Evolutionary conservation across 2,888 invertebrate genomes (phyloP), one percentile per base, ranked within the genome.

Genomic region (Nomada goodeniana): DNA sequence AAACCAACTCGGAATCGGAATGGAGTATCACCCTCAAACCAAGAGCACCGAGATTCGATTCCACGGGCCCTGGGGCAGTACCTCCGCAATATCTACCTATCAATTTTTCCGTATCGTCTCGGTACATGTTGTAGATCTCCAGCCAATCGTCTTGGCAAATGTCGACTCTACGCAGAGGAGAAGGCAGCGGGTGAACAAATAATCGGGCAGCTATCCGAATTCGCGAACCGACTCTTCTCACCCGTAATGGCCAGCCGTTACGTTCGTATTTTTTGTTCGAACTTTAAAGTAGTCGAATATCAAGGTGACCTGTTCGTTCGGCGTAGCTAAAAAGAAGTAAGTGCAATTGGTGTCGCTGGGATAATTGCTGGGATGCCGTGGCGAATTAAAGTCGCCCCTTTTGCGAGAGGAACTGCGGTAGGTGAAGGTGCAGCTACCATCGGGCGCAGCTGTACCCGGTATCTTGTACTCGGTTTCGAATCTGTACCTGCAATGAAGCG

Each of bases 331-430:
- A 94, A 99, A 98, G 91, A 97, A 95, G 95, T 98, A 99, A 82
- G 98, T 97, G 95, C 99, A 99, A 95, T 98, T 98, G 87, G 97
- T 98, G 94, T 97, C 97, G 92, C 98, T 98, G 86, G 99, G 99
- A 95, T 99, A 99, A 95, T 98, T 98, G 92, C 98, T 98, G 92
- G 99, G 99, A 95, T 98, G 98, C 82, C 98, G 96, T 29, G 99
- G 99, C 72, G 98, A 98, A 94, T 99, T 99, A 94, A 99, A 97
- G 92, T 98, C 98, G 69, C 98, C 98, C 80, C 96, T 96, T 94
- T 98, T 98, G 92, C 96, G 96, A 59, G 98, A 97, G 88, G 96
- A 96, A 93, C 98, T 98, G 89, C 96, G 96, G 94, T 99, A 99
- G 15, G 98, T 97, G 94, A 99, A 99, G 82, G 96, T 96, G 94